Percentiles rank a stretch among this genome's conserved stretches.
These are phyloP conservation scores for Caloenas nicobarica DNA, from an alignment of 2,113 vertebrate species.

Conservation along the genomic window DNA sequence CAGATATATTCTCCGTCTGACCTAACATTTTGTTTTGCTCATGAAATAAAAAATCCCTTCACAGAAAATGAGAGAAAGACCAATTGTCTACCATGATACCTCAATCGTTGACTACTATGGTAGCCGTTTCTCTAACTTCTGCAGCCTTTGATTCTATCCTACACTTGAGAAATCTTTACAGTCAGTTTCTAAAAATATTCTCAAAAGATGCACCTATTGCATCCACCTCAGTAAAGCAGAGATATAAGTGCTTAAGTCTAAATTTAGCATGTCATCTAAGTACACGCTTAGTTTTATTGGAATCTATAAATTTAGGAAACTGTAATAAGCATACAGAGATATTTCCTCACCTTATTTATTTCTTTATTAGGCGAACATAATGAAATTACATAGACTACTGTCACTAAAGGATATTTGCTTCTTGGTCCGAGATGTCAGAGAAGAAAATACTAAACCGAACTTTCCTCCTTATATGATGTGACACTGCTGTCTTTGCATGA, in stretches of 20 bases:
- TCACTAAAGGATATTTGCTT: not conserved
- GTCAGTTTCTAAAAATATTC: not conserved
- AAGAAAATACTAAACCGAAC: not conserved
- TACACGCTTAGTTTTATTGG: not conserved
- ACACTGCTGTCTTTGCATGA: not conserved
- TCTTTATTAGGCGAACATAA: not conserved
- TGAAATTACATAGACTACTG: not conserved
- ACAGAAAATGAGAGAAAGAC: not conserved
- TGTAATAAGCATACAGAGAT: not conserved
- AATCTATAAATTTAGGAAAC: not conserved
- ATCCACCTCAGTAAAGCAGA: not conserved
- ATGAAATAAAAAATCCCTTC: not conserved
- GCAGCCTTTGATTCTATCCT: not conserved
- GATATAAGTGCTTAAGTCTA: not conserved
- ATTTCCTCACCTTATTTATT: not conserved
- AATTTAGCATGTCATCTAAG: not conserved
- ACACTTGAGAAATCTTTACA: not conserved
- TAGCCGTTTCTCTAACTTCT: not conserved
- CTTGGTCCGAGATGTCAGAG: not conserved
- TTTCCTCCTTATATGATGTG: not conserved
- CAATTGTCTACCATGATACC: accelerated
- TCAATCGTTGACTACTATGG: not conserved
- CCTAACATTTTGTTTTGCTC: not conserved
- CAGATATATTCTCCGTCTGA: not conserved
- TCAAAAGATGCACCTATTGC: not conserved